Base-by-base conservation (phyloP, 1,140 invertebrate genomes). In the Bombyx mandarina region DNA sequence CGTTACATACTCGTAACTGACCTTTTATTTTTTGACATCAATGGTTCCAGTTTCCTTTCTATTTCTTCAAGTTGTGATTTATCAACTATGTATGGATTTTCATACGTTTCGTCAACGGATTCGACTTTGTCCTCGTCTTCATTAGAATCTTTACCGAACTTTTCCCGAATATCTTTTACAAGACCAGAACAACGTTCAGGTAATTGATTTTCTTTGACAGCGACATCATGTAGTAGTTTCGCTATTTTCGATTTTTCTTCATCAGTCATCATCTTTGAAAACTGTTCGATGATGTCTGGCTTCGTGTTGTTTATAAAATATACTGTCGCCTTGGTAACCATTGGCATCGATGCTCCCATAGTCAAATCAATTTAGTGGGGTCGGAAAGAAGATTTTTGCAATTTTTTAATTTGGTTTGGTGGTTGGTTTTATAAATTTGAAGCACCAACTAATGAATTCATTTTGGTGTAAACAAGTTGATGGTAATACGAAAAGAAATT, bases 31-130 rank as follows among this genome's bases (percentile, higher is more conserved):
- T 76, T 71, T 18, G 44, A 44, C 1, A 77, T 44, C 7, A 85
- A 55, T 57, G 75, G 67, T 6, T 58, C 57, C 43, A 85, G 52
- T 61, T 83, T 83, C 35, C 62, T 70, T 51, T 80, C 77, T 60
- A 71, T 83, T 60, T 78, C 76, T 47, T 75, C 73, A 0, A 86
- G 58, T n/a, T 78, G 46, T 9, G 42, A 26, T 49, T 57, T 67
- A 45, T 84, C 75, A 1, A 71, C 73, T 22, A 72, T 65, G 47
- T 82, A 86, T 4, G 82, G 82, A 45, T 86, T 86, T 9, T 75
- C 73, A 26, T 67, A 63, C 6, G 53, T 43, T 35, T 35, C 26
- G 47, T 63, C 62, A 1, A 62, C 51, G 6, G 65, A 49, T 6
- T 64, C 18, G 10, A 53, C 48, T 5, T 44, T 45, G n/a, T 62